phyloP scores from a whole-genome alignment of 2,113 vertebrate species.

The Agapornis roseicollis region DNA sequence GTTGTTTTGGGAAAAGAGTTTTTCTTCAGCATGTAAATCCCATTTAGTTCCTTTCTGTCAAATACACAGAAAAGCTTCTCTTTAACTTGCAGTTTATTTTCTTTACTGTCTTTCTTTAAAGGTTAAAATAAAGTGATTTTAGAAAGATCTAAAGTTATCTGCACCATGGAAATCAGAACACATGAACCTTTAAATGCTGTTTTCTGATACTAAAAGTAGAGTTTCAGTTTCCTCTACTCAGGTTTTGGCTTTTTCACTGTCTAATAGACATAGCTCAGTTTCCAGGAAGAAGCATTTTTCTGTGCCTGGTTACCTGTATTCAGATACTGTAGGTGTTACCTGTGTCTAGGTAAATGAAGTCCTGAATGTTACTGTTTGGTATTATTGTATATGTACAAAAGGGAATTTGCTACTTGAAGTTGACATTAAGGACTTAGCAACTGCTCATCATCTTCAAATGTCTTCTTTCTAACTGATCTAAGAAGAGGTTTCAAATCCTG shows the following conservation, averaged over 20 bases:
- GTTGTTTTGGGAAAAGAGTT: neutral
- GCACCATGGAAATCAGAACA: neutral
- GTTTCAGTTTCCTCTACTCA: neutral
- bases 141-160: neutral
- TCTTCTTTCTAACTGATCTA: neutral
- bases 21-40: neutral
- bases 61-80: neutral
- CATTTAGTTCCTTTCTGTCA: neutral
- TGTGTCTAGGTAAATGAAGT: neutral
- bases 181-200: neutral
- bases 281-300: neutral
- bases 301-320: neutral
- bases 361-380: neutral
- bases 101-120: neutral
- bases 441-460: neutral
- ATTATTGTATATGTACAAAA: neutral
- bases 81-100: neutral
- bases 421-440: neutral
- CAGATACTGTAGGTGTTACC: neutral
- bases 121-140: neutral
- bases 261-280: neutral
- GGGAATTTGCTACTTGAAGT: neutral
- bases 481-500: neutral
- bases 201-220: constrained; percentile 4
- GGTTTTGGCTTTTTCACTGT: neutral